Evolutionary conservation across 2,888 invertebrate species (phyloP).

Genomic region (Rambutsinella grinnellia): DNA sequence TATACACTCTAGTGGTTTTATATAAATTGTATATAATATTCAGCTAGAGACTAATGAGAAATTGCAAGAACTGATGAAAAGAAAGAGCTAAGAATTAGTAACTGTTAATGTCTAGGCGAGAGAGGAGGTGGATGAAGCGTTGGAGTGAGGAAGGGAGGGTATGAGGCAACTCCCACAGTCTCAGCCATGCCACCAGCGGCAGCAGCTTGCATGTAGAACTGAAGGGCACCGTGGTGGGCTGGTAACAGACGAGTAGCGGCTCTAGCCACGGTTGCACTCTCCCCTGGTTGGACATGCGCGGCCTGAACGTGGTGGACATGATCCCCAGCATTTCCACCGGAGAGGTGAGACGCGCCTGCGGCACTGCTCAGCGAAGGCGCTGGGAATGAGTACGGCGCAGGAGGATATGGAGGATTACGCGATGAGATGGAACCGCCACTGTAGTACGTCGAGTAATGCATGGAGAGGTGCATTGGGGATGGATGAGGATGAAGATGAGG

Average conservation of each 20-base stretch:
- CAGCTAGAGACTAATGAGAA: constrained; percentile 36
- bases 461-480: constrained; percentile 55
- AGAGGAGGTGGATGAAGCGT: constrained; percentile 59
- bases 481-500: constrained; percentile 55
- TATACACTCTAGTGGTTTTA: not conserved
- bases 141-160: constrained; percentile 56
- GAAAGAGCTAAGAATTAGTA: constrained; percentile 41
- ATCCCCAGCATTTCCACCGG: constrained; percentile 52
- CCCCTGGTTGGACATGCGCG: constrained; percentile 58
- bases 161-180: constrained; percentile 54
- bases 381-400: constrained; percentile 56
- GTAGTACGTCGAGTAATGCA: constrained; percentile 59
- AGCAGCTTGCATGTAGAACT: constrained; percentile 59
- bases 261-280: constrained; percentile 51
- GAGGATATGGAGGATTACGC: constrained; percentile 56
- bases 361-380: constrained; percentile 51
- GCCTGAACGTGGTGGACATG: constrained; percentile 55
- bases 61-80: constrained; percentile 33
- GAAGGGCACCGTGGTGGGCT: constrained; percentile 56
- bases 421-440: constrained; percentile 49
- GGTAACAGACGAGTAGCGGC: constrained; percentile 56
- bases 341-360: constrained; percentile 51
- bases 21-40: constrained; percentile 10
- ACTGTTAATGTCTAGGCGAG: constrained; percentile 59
- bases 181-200: constrained; percentile 57